Percentiles rank a stretch among this genome's conserved stretches.
phyloP scores from a whole-genome alignment of 2,888 invertebrate species.

The Sthenelais limicola region DNA sequence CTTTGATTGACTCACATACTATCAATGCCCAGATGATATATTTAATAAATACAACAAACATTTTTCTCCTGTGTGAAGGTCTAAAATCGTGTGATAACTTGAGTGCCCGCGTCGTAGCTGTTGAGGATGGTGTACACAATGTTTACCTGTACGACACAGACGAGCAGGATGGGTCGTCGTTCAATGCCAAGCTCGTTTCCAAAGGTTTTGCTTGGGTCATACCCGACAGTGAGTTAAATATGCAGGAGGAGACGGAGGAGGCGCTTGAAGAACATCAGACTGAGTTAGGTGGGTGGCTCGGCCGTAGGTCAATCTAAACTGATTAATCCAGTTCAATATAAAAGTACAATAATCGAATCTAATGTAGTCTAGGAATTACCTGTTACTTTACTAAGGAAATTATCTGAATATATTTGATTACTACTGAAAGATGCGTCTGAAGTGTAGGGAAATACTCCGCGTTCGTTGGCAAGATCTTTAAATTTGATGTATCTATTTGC shows the following conservation, averaged over 20 bases:
- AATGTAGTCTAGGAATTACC: too few relatives aligned
- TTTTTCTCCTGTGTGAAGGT: too few relatives aligned
- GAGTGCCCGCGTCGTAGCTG: constrained; percentile 5
- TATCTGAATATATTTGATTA: too few relatives aligned
- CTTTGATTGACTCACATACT: too few relatives aligned
- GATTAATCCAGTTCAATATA: neutral
- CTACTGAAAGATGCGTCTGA: too few relatives aligned
- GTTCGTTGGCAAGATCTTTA: too few relatives aligned
- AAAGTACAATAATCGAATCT: too few relatives aligned
- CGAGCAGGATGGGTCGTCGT: neutral
- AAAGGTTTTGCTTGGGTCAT: neutral
- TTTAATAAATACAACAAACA: too few relatives aligned
- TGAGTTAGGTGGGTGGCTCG: neutral
- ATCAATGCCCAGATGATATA: too few relatives aligned
- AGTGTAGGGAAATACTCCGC: too few relatives aligned
- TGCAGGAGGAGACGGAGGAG: neutral
- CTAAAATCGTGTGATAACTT: too few relatives aligned
- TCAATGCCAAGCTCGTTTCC: constrained; percentile 13
- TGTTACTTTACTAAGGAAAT: too few relatives aligned
- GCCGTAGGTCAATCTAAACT: neutral
- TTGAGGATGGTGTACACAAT: neutral
- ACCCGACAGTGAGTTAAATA: constrained; percentile 2
- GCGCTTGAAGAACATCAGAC: neutral
- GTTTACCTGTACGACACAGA: constrained; percentile 22
- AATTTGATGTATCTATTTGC: neutral